These are phyloP conservation scores for Lepidocyrtoides sp. DNA, from an alignment of 2,888 invertebrate species.

Conservation along the genomic window DNA sequence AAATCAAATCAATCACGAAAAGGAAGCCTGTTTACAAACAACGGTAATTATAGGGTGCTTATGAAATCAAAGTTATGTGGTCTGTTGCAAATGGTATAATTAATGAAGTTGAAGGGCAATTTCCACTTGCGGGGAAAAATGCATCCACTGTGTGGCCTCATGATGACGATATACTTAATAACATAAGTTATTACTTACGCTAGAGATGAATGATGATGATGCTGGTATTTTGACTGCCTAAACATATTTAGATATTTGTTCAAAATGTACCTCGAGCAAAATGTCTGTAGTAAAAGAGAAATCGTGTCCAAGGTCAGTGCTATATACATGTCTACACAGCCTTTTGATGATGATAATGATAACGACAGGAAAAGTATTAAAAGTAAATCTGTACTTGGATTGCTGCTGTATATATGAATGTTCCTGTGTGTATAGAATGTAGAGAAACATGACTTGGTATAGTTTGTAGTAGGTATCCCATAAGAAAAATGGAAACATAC, in stretches of 20 bases:
- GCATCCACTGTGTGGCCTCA: background rate
- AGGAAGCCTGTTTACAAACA: background rate
- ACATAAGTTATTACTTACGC: no score
- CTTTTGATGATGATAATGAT: background rate
- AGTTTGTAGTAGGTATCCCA: background rate
- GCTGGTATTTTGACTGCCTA: no score
- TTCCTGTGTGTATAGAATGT: background rate
- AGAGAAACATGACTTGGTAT: background rate
- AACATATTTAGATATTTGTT: background rate
- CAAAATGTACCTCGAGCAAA: background rate
- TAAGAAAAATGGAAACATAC: background rate
- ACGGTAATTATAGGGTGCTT: background rate
- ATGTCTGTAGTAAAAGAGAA: background rate
- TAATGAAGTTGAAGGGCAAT: background rate
- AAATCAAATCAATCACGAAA: conserved; percentile 20
- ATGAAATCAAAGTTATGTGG: background rate
- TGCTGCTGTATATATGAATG: no score
- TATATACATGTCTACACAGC: background rate
- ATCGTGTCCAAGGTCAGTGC: conserved; percentile 49
- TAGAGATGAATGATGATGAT: no score
- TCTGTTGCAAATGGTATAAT: background rate
- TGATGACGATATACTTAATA: no score
- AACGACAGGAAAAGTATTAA: background rate
- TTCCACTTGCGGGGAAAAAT: background rate
- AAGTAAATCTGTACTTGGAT: background rate